These are phyloP conservation scores for Tragulus kanchil DNA, from an alignment of 2,113 vertebrate genomes.

Conservation along the genomic window DNA sequence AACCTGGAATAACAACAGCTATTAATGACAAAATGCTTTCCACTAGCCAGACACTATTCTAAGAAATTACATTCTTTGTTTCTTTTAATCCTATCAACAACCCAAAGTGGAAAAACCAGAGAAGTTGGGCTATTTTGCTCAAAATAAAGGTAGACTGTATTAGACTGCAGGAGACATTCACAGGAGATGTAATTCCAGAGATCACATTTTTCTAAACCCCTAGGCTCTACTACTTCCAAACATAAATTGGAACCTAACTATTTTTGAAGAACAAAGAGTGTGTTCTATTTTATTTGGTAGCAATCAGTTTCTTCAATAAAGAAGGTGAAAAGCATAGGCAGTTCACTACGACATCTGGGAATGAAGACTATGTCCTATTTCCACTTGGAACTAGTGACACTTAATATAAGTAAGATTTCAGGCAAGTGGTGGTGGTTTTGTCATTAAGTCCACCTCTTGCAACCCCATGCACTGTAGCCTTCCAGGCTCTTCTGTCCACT, in stretches of 20 bases:
- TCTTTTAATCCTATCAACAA: neutral
- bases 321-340: neutral
- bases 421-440: neutral
- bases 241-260: neutral
- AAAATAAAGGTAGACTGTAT: neutral
- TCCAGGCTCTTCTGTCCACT: neutral
- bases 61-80: neutral
- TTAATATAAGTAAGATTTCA: neutral
- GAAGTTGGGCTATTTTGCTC: neutral
- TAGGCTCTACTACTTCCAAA: neutral
- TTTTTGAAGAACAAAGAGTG: neutral
- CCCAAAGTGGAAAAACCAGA: rapidly evolving
- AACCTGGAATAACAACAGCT: neutral
- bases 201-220: too few relatives aligned
- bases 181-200: neutral
- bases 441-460: neutral
- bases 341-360: neutral
- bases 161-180: neutral
- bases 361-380: neutral
- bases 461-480: neutral
- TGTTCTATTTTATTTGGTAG: neutral
- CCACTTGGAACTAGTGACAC: neutral
- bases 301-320: neutral
- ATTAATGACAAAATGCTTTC: neutral
- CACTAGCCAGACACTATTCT: rapidly evolving